These are phyloP conservation scores for Strigops habroptila DNA, from an alignment of 2,113 vertebrate genomes.

Conservation along the genomic window DNA sequence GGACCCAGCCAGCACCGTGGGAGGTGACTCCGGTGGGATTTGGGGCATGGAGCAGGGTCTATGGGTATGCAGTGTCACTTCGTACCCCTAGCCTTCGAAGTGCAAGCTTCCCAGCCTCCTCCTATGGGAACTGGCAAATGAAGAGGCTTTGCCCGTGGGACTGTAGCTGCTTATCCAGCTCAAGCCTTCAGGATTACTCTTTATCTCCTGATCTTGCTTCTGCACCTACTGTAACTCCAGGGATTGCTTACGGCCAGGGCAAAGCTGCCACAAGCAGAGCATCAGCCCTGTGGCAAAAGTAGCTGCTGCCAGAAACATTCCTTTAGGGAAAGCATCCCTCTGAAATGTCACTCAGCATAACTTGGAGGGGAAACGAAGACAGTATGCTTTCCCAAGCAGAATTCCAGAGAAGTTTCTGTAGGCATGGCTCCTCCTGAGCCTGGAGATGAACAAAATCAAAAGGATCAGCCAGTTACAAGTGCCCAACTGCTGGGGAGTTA, in stretches of 20 bases:
- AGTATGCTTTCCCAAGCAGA: background rate
- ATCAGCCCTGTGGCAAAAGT: background rate
- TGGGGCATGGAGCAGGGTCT: accelerated
- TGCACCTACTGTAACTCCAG: background rate
- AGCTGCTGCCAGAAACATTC: background rate
- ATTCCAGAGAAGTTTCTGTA: background rate
- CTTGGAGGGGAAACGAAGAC: background rate
- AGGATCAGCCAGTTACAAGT: too few relatives aligned
- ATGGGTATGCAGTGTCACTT: accelerated
- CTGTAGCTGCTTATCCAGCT: background rate
- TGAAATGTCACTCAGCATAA: accelerated
- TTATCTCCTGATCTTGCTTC: background rate
- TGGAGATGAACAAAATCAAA: background rate
- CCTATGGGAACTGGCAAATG: accelerated
- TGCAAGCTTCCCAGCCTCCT: accelerated
- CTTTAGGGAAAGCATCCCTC: background rate
- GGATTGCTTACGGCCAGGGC: background rate
- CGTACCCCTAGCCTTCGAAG: background rate
- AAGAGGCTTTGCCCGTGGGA: background rate
- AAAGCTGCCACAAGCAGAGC: background rate
- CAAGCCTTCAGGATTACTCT: background rate
- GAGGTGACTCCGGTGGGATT: accelerated
- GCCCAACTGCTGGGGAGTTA: background rate
- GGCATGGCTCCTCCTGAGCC: background rate
- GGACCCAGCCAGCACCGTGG: accelerated